Conservation (phyloP, 2,113 vertebrate species). For the Vulpes vulpes region DNA sequence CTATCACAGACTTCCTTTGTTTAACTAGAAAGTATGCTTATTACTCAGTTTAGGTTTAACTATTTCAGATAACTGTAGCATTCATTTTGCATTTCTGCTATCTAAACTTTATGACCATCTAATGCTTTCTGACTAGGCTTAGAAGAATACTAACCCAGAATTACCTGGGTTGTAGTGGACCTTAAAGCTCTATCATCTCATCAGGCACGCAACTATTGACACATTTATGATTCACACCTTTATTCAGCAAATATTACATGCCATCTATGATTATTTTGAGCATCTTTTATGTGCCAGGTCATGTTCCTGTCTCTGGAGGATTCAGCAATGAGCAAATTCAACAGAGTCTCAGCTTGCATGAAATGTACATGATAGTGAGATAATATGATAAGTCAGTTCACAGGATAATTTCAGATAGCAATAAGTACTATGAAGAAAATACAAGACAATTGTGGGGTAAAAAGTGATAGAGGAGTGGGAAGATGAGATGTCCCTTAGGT, state of each 20-base stretch:
- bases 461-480: background rate
- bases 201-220: background rate
- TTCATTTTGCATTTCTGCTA: background rate
- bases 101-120: background rate
- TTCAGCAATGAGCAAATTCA: conserved; percentile 17
- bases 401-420: background rate
- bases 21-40: background rate
- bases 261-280: background rate
- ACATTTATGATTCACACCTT: background rate
- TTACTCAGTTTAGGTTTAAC: background rate
- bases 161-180: background rate
- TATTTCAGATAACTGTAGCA: background rate
- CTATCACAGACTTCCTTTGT: background rate
- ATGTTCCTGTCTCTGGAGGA: conserved; percentile 1
- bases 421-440: background rate
- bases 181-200: background rate
- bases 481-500: background rate
- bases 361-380: background rate
- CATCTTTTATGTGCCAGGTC: background rate
- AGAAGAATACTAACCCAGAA: background rate
- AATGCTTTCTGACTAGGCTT: background rate
- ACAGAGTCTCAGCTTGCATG: background rate
- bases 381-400: conserved; percentile 7
- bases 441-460: background rate
- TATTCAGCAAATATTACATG: background rate